A percentile compares a stretch with the other conserved stretches of the same genome.
These are phyloP conservation scores for Gadopsis bispinosus DNA, from an alignment of 2,797 vertebrate species.

Conservation along the genomic window DNA sequence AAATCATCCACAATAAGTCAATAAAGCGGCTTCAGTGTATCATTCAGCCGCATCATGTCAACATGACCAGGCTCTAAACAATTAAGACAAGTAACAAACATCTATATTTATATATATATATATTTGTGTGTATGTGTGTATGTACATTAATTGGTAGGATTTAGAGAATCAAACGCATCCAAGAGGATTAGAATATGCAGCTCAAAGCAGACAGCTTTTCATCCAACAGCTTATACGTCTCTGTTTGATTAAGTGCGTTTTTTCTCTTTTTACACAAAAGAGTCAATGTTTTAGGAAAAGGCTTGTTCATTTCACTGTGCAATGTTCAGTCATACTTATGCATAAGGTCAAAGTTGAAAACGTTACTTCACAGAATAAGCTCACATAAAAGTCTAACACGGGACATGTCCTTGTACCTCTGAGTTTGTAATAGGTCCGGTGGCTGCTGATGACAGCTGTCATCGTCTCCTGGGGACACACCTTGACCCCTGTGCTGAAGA, in stretches of 20 bases:
- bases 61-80: neutral
- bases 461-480: constrained; percentile 93
- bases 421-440: constrained; percentile 93
- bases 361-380: constrained; percentile 20
- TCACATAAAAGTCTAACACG: constrained; percentile 28
- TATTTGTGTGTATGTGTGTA: neutral
- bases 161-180: constrained; percentile 17
- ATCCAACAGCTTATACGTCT: constrained; percentile 21
- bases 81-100: neutral
- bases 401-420: constrained; percentile 82
- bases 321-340: constrained; percentile 31
- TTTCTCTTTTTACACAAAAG: constrained; percentile 22
- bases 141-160: neutral
- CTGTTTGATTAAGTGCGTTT: constrained; percentile 10
- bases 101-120: too few species aligned
- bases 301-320: constrained; percentile 26
- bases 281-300: constrained; percentile 30
- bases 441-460: constrained; percentile 90
- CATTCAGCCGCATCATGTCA: neutral
- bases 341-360: constrained; percentile 38
- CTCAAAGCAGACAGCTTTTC: constrained; percentile 39
- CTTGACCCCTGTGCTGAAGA: constrained; percentile 90
- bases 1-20: constrained; percentile 27
- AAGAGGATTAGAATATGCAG: neutral
- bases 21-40: neutral